These are phyloP conservation scores for Raja brachyura DNA, from an alignment of 2,113 vertebrate species.

Conservation along the genomic window DNA sequence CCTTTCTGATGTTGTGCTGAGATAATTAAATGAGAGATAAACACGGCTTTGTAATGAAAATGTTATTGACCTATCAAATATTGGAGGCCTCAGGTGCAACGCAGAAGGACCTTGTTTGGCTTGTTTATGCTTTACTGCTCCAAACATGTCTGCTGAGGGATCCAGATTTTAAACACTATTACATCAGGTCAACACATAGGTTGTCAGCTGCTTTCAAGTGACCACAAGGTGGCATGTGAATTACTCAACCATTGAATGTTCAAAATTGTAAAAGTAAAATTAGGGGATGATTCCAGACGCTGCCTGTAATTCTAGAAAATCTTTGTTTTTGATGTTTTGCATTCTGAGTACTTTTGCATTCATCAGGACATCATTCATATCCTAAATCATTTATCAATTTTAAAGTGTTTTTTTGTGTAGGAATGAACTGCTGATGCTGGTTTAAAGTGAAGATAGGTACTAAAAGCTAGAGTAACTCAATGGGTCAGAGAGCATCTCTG, in stretches of 20 bases:
- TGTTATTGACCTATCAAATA: conserved; percentile 17
- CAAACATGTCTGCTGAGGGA: neutral
- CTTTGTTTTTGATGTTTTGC: neutral
- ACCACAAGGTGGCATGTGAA: conserved; percentile 9
- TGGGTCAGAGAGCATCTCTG: no score
- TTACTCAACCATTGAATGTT: neutral
- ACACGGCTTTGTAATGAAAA: conserved; percentile 30
- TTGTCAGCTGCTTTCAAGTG: neutral
- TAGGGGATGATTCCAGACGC: neutral
- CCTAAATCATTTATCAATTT: neutral
- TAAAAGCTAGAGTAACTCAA: no score
- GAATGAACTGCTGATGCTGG: no score
- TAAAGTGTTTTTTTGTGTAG: no score
- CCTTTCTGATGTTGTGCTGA: conserved; percentile 11
- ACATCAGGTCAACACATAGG: neutral
- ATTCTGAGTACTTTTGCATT: neutral
- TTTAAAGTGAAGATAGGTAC: no score
- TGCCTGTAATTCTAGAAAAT: neutral
- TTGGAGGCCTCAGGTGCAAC: conserved; percentile 19
- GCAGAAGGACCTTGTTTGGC: conserved; percentile 27
- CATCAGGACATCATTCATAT: neutral
- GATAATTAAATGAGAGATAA: conserved; percentile 30
- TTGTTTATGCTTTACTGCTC: conserved; percentile 13
- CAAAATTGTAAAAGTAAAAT: neutral
- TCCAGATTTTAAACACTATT: neutral